Conservation (phyloP, 2,113 vertebrate species). For the Chaetodon auriga region DNA sequence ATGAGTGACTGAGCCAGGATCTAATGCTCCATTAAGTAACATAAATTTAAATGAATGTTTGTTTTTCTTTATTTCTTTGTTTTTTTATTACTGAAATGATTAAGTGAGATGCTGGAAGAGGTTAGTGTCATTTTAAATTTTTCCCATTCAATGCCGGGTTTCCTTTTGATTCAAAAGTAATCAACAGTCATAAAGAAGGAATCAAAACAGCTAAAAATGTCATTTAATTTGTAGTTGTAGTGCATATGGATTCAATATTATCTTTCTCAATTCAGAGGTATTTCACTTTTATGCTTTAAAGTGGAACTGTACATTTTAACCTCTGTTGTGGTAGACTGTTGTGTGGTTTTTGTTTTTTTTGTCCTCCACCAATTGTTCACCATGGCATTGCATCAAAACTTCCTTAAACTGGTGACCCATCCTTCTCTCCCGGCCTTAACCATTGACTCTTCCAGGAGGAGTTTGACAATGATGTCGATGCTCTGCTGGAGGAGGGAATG, state of each 20-base stretch:
- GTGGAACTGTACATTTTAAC: not conserved
- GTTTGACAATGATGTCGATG: constrained; percentile 99
- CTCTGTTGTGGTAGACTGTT: not conserved
- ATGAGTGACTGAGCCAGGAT: not conserved
- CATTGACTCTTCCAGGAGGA: constrained; percentile 93
- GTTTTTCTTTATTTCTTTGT: constrained; percentile 14
- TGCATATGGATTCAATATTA: not conserved
- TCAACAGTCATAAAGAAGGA: not conserved
- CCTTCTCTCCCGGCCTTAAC: constrained; percentile 59
- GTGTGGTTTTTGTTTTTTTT: not conserved
- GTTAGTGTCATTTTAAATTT: constrained; percentile 58
- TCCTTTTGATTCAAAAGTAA: not conserved
- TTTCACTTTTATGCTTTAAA: not conserved
- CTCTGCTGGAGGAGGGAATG: constrained; percentile 96
- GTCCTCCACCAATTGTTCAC: not conserved
- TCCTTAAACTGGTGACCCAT: constrained; percentile 15
- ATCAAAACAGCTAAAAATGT: not conserved
- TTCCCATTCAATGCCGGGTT: constrained; percentile 15
- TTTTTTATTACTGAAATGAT: constrained; percentile 53
- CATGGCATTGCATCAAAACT: not conserved
- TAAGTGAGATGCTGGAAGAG: constrained; percentile 53
- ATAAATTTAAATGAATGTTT: constrained; percentile 4
- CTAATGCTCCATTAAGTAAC: not conserved
- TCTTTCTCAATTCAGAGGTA: not conserved
- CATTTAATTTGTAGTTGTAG: not conserved